phyloP scores from a whole-genome alignment of 1,140 invertebrate species.

The Pantala flavescens region DNA sequence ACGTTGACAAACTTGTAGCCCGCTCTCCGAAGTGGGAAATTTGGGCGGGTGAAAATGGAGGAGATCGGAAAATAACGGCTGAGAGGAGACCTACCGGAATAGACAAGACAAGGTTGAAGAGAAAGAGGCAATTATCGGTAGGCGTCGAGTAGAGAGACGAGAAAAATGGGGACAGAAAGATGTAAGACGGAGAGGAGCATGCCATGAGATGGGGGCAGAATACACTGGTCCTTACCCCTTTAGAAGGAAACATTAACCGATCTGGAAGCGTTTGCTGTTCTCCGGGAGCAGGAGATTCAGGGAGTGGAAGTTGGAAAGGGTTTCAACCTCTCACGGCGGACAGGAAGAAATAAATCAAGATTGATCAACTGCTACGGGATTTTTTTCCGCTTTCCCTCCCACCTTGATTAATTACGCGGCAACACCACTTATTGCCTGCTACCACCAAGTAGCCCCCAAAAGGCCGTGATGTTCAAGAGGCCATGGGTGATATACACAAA shows the following conservation, averaged over 20 bases:
- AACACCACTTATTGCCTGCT: background rate
- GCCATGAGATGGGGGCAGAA: too few species aligned
- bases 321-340: background rate
- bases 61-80: background rate
- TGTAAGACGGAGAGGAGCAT: background rate
- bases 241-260: background rate
- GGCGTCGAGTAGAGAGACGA: background rate
- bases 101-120: background rate
- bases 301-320: background rate
- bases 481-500: background rate
- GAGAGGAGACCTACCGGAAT: background rate
- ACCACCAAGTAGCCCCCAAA: background rate
- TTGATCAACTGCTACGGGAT: background rate
- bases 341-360: constrained; percentile 10
- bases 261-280: background rate
- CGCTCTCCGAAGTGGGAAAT: background rate
- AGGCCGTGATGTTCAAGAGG: background rate
- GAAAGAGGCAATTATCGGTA: background rate
- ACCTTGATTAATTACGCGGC: background rate
- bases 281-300: background rate
- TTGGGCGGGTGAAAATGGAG: background rate
- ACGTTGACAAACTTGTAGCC: background rate
- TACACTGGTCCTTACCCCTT: background rate
- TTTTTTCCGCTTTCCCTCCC: background rate
- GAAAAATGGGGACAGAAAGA: background rate